Evolutionary conservation across 2,888 invertebrate genomes (phyloP).

Genomic region (Nezara viridula): DNA sequence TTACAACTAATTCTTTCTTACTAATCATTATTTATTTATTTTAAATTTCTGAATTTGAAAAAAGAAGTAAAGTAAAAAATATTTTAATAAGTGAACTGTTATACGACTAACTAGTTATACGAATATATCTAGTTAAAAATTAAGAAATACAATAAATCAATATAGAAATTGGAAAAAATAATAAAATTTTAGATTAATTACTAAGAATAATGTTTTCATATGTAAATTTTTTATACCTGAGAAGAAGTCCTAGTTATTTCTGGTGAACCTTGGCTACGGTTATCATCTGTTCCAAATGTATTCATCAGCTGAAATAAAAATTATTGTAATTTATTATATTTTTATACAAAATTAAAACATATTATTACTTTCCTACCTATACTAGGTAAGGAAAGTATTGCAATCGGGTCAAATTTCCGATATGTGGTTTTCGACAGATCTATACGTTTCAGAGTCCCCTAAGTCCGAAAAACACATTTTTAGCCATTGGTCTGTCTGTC

Average conservation of each 20-base stretch:
- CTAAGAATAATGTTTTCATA: background rate
- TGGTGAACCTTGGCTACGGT: constrained; percentile 67
- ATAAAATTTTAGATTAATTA: background rate
- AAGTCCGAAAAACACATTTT: too few relatives aligned
- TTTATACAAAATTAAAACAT: background rate
- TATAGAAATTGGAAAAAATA: background rate
- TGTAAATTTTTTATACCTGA: constrained; percentile 64
- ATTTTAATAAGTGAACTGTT: background rate
- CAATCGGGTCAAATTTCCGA: too few relatives aligned
- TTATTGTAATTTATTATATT: background rate
- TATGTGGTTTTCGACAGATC: too few relatives aligned
- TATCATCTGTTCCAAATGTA: constrained; percentile 83
- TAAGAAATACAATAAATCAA: background rate
- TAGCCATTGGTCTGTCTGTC: too few relatives aligned
- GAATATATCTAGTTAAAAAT: background rate
- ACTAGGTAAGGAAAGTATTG: too few relatives aligned
- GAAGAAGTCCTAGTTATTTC: constrained; percentile 66
- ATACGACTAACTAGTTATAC: background rate
- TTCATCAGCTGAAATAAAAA: constrained; percentile 76
- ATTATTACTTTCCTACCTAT: too few relatives aligned
- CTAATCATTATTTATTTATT: background rate
- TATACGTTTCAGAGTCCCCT: too few relatives aligned
- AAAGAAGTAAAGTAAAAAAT: background rate
- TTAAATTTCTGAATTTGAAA: background rate
- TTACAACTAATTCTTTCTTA: background rate